A percentile compares a stretch with the other conserved stretches of the same genome.
Evolutionary conservation across 92 coral and sea anemone genomes (phyloP).

Genomic region (Zoanthus sansibaricus): DNA sequence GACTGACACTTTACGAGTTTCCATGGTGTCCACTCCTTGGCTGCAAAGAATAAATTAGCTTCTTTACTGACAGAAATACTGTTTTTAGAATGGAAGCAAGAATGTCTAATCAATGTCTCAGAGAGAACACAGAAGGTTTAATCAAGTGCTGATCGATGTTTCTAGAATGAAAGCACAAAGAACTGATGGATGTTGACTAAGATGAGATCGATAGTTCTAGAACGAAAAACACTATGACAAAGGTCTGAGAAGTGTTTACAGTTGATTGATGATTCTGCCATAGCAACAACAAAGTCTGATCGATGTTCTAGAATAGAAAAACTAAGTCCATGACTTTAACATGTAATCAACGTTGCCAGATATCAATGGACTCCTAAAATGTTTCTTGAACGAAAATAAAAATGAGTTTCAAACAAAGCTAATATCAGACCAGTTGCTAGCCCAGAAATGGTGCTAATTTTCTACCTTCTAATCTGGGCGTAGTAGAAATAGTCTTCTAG

Average conservation of each 20-base stretch:
- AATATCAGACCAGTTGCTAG: neutral
- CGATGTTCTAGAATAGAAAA: neutral
- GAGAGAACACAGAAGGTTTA: neutral
- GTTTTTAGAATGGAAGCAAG: no score
- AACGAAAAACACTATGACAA: neutral
- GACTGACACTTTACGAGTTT: slow-evolving; percentile 85
- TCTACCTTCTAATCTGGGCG: slow-evolving; percentile 93
- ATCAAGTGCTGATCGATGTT: neutral
- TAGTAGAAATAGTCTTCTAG: slow-evolving; percentile 97
- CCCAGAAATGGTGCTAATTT: neutral
- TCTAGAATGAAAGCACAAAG: neutral
- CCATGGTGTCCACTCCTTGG: slow-evolving; percentile 95
- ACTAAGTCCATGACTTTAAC: neutral
- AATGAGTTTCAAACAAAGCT: neutral
- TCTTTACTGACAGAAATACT: neutral
- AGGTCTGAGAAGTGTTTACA: no score
- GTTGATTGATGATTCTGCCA: no score
- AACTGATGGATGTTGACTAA: neutral
- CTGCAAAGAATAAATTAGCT: slow-evolving; percentile 39
- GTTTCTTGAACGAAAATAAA: neutral
- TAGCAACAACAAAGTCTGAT: neutral
- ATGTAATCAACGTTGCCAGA: neutral
- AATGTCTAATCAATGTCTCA: neutral
- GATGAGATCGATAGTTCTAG: neutral
- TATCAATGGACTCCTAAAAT: no score